A percentile compares a stretch with the other conserved stretches of the same genome.
Conservation (phyloP, 2,888 invertebrate genomes). For the Spicauda simplicius region DNA sequence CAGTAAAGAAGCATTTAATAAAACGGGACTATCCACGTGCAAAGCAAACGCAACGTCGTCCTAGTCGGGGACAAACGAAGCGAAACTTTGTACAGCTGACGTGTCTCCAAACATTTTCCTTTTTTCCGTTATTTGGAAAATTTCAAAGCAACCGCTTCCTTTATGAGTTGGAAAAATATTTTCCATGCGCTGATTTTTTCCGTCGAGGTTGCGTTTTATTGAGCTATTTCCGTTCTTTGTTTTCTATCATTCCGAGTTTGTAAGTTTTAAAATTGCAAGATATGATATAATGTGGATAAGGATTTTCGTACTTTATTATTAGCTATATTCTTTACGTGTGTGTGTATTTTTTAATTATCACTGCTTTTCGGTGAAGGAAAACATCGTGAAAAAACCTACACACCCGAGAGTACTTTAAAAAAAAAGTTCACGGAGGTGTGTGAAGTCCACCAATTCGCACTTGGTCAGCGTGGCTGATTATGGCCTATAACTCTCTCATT, state of each 20-base stretch:
- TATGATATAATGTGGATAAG: not conserved
- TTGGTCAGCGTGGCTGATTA: too few relatives aligned
- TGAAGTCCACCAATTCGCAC: too few relatives aligned
- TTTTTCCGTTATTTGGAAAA: conserved; percentile 36
- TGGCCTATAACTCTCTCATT: too few relatives aligned
- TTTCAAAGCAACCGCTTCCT: conserved; percentile 37
- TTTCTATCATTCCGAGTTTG: not conserved
- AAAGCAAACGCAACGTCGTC: not conserved
- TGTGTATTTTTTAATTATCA: too few relatives aligned
- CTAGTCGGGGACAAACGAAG: conserved; percentile 29
- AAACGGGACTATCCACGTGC: conserved; percentile 2
- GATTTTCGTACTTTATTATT: too few relatives aligned
- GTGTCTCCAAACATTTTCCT: conserved; percentile 32
- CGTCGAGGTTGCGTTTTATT: conserved; percentile 32
- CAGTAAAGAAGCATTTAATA: not conserved
- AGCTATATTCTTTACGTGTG: too few relatives aligned
- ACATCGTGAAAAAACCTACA: too few relatives aligned
- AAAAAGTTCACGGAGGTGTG: too few relatives aligned
- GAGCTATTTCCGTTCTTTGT: conserved; percentile 24
- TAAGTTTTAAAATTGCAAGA: conserved; percentile 4
- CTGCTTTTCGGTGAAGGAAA: too few relatives aligned
- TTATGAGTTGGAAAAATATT: conserved; percentile 36
- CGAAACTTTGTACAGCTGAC: conserved; percentile 36
- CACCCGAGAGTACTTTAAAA: too few relatives aligned
- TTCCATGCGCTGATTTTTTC: conserved; percentile 31